A percentile compares a stretch with the other conserved stretches of the same genome.
phyloP scores from a whole-genome alignment of 2,888 invertebrate genomes.

The Tipula vernalis region DNA sequence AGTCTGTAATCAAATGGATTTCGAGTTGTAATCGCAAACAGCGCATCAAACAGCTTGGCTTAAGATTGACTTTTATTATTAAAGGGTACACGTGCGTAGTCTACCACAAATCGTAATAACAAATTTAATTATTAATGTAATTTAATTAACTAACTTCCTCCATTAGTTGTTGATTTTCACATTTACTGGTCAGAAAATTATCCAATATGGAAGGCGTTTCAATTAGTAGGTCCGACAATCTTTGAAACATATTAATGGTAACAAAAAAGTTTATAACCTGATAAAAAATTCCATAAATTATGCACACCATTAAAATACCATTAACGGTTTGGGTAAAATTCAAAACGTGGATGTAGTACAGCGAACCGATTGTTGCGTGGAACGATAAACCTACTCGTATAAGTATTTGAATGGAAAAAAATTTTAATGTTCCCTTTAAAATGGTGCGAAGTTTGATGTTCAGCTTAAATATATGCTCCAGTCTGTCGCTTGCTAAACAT shows the following conservation, averaged over 20 bases:
- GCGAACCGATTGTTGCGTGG: not conserved
- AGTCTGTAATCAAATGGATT: too few relatives aligned
- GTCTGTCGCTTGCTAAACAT: not conserved
- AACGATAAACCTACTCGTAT: not conserved
- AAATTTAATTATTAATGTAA: too few relatives aligned
- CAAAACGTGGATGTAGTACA: not conserved
- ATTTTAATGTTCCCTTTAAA: not conserved
- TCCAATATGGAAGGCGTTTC: not conserved
- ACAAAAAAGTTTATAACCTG: not conserved
- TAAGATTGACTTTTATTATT: too few relatives aligned
- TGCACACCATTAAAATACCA: not conserved
- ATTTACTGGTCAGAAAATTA: not conserved
- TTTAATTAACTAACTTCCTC: not conserved
- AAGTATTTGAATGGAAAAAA: not conserved
- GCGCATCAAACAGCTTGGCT: too few relatives aligned
- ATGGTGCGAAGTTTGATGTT: not conserved
- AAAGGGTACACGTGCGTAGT: too few relatives aligned
- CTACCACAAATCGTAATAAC: too few relatives aligned
- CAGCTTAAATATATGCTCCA: not conserved
- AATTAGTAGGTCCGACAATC: not conserved
- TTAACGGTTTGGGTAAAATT: not conserved
- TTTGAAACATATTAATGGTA: not conserved
- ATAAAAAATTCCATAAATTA: not conserved
- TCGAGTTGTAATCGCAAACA: too few relatives aligned
- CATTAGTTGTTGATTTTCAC: not conserved